These are phyloP conservation scores for Clitarchus hookeri DNA, from an alignment of 2,888 invertebrate species.

Conservation along the genomic window DNA sequence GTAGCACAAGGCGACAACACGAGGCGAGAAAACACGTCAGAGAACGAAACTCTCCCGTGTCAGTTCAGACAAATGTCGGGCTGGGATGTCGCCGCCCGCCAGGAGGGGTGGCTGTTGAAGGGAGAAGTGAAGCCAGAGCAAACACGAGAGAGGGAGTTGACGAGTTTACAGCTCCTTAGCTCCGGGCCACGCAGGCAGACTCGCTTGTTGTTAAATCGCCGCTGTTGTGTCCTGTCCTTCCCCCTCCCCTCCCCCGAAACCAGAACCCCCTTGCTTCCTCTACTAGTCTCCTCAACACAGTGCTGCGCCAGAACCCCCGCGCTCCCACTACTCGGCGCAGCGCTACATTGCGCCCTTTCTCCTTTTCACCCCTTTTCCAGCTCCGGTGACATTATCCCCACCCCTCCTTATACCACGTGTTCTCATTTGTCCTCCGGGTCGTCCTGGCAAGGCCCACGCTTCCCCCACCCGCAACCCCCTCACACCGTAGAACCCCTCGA, in stretches of 20 bases:
- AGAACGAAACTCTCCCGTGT: not conserved
- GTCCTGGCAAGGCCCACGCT: not conserved
- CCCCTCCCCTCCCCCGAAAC: no score
- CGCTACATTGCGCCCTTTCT: no score
- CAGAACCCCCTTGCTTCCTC: not conserved
- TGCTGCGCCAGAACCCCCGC: not conserved
- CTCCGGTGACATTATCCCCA: no score
- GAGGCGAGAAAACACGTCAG: not conserved
- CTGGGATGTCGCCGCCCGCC: not conserved
- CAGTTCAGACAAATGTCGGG: not conserved
- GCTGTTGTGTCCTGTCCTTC: not conserved
- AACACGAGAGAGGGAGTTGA: not conserved
- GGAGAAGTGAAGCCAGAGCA: no score
- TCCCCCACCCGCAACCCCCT: not conserved
- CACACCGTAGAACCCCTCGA: no score
- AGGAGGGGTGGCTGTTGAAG: not conserved
- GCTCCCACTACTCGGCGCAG: no score
- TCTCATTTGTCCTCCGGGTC: not conserved
- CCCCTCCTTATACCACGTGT: not conserved
- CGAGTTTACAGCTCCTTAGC: constrained; percentile 9
- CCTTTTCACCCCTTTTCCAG: no score
- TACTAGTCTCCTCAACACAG: no score
- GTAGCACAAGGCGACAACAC: no score
- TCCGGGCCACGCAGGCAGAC: not conserved
- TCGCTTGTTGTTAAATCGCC: not conserved